Conservation (phyloP, 2,113 vertebrate species). For the Campylorhamphus procurvoides region DNA sequence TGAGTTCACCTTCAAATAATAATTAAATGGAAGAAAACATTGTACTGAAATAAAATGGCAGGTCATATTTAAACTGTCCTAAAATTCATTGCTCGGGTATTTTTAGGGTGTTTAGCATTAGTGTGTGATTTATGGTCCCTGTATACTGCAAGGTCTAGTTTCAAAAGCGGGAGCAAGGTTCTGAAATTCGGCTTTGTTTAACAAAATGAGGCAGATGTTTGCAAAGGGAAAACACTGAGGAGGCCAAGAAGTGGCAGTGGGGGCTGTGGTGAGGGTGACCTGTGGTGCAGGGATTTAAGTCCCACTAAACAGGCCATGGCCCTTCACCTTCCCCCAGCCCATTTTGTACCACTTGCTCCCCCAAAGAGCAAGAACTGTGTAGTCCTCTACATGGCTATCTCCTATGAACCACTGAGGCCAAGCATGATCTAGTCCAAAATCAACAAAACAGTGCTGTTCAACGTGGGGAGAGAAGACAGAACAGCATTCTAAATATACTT, state of each 20-base stretch:
- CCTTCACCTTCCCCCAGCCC: background rate
- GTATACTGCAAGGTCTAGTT: background rate
- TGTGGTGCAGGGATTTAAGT: background rate
- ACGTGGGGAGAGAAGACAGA: background rate
- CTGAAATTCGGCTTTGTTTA: background rate
- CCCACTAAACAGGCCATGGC: background rate
- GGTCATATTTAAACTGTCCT: slow-evolving; percentile 1
- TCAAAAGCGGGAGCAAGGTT: background rate
- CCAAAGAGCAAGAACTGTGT: background rate
- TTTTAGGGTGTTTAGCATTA: background rate
- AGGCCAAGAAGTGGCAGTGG: background rate
- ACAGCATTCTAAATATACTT: background rate
- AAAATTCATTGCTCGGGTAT: slow-evolving; percentile 27
- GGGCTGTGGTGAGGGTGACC: background rate
- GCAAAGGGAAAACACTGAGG: background rate
- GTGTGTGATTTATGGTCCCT: background rate
- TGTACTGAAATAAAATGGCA: slow-evolving; percentile 23
- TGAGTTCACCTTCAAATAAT: slow-evolving; percentile 39
- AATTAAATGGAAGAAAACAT: slow-evolving; percentile 23
- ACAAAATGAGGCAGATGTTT: background rate
- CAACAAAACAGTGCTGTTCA: background rate
- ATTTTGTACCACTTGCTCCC: background rate
- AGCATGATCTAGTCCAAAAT: background rate
- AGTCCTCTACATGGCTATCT: background rate
- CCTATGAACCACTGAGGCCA: background rate